Conservation (phyloP, 2,888 invertebrate species). For the Toxonevra muliebris region DNA sequence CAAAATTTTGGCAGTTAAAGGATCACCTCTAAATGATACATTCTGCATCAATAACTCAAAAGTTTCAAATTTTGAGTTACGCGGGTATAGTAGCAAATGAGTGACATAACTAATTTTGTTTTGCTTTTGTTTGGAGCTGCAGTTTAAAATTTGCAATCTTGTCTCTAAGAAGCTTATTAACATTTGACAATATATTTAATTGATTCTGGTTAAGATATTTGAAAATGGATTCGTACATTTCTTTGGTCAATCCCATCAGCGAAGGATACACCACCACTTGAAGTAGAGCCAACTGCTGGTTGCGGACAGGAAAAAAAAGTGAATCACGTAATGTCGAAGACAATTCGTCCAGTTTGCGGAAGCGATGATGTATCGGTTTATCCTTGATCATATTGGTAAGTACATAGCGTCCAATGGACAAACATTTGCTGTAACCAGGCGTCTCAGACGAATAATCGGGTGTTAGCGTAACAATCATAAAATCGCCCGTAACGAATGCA, state of each 20-base stretch:
- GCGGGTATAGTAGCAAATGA: too few species aligned
- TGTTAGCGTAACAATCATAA: conserved; percentile 54
- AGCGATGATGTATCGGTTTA: conserved; percentile 50
- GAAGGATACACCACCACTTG: conserved; percentile 53
- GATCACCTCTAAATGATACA: too few species aligned
- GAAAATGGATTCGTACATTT: conserved; percentile 53
- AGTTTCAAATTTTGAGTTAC: too few species aligned
- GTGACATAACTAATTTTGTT: too few species aligned
- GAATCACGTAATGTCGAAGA: conserved; percentile 68
- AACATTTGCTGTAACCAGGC: conserved; percentile 53
- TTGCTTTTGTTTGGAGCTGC: too few species aligned
- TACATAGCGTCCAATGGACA: conserved; percentile 59
- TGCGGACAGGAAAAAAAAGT: conserved; percentile 68
- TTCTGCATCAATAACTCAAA: too few species aligned
- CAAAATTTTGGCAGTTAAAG: too few species aligned
- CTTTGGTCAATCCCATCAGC: conserved; percentile 60
- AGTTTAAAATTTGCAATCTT: too few species aligned
- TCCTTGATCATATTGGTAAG: conserved; percentile 46
- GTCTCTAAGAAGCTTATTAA: too few species aligned
- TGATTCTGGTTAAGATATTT: too few species aligned
- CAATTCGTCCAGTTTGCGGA: conserved; percentile 65
- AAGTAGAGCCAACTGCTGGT: conserved; percentile 66
- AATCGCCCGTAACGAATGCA: conserved; percentile 56
- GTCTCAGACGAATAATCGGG: conserved; percentile 43
- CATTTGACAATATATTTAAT: too few species aligned